These are phyloP conservation scores for Sinosuthora webbiana DNA, from an alignment of 2,113 vertebrate genomes.

Conservation along the genomic window DNA sequence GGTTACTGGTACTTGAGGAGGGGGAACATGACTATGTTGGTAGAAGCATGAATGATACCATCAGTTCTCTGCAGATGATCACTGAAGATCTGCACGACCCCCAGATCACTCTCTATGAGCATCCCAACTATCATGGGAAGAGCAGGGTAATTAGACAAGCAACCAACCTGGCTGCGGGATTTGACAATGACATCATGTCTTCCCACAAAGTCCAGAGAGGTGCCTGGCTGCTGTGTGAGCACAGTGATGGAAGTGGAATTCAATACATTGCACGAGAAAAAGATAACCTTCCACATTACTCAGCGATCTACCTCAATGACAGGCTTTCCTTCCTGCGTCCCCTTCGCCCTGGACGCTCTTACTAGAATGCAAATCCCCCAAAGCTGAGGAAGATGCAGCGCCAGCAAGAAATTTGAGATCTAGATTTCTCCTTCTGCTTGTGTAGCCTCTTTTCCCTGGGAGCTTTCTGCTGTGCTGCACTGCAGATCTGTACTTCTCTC, in stretches of 20 bases:
- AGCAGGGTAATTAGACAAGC: neutral
- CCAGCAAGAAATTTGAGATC: neutral
- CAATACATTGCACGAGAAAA: neutral
- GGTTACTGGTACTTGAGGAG: conserved; percentile 13
- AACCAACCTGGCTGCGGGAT: neutral
- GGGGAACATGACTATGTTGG: neutral
- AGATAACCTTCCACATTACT: neutral
- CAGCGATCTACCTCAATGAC: neutral
- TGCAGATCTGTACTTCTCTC: neutral
- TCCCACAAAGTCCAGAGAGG: conserved; percentile 35
- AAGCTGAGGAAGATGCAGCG: neutral
- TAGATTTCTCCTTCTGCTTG: neutral
- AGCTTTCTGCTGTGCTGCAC: neutral
- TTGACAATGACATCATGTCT: neutral
- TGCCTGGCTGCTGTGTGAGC: conserved; percentile 13
- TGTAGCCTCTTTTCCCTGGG: neutral
- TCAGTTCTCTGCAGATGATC: conserved; percentile 6
- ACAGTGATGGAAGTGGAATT: neutral
- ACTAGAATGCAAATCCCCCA: neutral
- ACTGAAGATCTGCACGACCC: neutral
- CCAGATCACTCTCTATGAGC: conserved; percentile 31
- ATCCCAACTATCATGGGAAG: neutral
- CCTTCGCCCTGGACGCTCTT: neutral
- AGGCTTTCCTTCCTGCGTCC: conserved; percentile 3
- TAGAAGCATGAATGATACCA: neutral